Evolutionary conservation across 2,797 vertebrate genomes (phyloP), one percentile per base, ranked within the genome.

Genomic region (Aratinga solstitialis): DNA sequence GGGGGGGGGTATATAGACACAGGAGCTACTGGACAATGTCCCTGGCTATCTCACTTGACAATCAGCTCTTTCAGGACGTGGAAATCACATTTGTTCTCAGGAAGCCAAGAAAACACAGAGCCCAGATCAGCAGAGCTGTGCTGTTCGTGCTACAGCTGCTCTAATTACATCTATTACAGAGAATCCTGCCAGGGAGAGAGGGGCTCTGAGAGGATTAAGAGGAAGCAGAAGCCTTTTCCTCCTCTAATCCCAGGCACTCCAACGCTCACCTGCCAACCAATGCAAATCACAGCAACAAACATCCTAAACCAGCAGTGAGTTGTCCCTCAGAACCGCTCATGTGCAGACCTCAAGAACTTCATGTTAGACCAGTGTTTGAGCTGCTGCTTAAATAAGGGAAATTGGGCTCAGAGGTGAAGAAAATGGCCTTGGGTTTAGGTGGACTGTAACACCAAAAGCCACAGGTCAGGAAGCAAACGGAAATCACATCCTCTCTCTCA

Each of bases 1-100:
- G 17, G 93, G n/a, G n/a, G n/a, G n/a, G n/a, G 38, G 6, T 95
- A 94, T 72, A 84, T 80, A 91, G 94, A 77, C 67, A 23, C 51
- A 21, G 87, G 63, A 93, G 68, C 61, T 75, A n/a, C 40, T 42
- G 90, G 80, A 66, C 50, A 51, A 66, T 2, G 11, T 30, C 53
- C 67, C 45, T 1, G 1, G 47, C 32, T 21, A n/a, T 32, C 40
- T 74, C 15, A 0, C 56, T 54, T 90, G 87, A 66, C 83, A 84
- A 9, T 54, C 89, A 84, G 82, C 84, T 95, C 89, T 92, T 90
- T 73, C n/a, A 21, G 3, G 5, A 22, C 71, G 50, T 15, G 78
- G 87, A 71, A 94, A 84, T 80, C 53, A 53, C 65, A 75, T 81
- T 61, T 74, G 14, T 50, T 81, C 78, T 71, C 66, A 51, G 89